Evolutionary conservation across 2,888 invertebrate species (phyloP).

Genomic region (Argyra leucocephala): DNA sequence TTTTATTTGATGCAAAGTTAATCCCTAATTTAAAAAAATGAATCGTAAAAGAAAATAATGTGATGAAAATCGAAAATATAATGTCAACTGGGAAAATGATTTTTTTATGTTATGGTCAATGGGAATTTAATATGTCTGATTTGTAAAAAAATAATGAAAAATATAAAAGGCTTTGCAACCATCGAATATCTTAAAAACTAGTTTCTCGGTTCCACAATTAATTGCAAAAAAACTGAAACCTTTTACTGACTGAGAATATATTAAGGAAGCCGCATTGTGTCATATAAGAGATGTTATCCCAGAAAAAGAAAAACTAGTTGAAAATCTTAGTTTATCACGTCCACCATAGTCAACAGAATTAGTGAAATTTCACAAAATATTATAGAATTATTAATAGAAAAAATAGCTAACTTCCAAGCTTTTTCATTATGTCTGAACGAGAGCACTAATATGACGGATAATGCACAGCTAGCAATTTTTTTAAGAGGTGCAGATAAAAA

Average conservation of each 20-base stretch:
- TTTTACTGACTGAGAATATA: conserved; percentile 7
- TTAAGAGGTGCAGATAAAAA: conserved; percentile 10
- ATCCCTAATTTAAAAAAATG: neutral
- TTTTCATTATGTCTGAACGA: conserved; percentile 8
- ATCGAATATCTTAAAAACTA: conserved; percentile 2
- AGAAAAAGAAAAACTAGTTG: conserved; percentile 10
- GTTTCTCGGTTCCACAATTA: neutral
- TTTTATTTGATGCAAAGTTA: too few species aligned
- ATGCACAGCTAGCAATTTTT: conserved; percentile 11
- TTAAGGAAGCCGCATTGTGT: neutral
- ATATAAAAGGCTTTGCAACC: neutral
- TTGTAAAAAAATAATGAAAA: neutral
- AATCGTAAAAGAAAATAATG: conserved; percentile 8
- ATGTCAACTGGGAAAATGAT: conserved; percentile 9
- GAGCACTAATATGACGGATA: conserved; percentile 7
- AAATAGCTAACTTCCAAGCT: neutral
- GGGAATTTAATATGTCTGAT: neutral
- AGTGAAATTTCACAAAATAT: too few species aligned
- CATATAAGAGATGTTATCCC: conserved; percentile 5
- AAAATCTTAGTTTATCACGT: too few species aligned
- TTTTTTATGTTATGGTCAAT: neutral
- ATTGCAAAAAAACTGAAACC: conserved; percentile 14
- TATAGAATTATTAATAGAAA: too few species aligned
- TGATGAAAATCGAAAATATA: too few species aligned
- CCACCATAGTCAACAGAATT: too few species aligned